phyloP scores from a whole-genome alignment of 2,113 vertebrate genomes.

The Numida meleagris region DNA sequence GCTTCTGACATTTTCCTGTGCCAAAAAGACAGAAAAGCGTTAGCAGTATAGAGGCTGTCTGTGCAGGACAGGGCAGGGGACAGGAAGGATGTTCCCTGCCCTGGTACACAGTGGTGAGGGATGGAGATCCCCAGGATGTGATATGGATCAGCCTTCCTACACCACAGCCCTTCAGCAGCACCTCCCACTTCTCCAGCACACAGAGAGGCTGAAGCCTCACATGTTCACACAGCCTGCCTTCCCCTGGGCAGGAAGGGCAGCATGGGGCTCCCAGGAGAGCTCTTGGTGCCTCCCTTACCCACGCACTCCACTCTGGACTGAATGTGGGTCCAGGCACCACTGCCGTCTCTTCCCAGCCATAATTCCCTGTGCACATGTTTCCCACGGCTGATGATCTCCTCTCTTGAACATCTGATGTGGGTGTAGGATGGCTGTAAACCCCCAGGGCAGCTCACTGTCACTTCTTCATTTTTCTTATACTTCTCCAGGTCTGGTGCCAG shows the following conservation, averaged over 20 bases:
- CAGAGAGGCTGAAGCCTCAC: neutral
- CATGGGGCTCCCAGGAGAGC: rapidly evolving
- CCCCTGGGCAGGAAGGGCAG: neutral
- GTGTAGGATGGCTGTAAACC: neutral
- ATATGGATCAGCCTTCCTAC: neutral
- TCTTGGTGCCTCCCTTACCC: neutral
- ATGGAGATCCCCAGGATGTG: neutral
- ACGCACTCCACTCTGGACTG: neutral
- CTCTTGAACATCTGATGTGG: neutral
- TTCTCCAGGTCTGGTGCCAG: neutral
- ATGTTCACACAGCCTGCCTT: neutral
- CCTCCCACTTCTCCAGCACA: neutral
- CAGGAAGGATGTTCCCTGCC: neutral
- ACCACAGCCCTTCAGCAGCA: neutral
- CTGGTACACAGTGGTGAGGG: neutral
- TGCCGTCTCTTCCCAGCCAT: neutral
- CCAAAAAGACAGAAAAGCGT: neutral
- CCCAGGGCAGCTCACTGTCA: neutral
- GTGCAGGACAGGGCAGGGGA: neutral
- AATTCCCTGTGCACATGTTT: neutral
- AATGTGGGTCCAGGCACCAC: neutral
- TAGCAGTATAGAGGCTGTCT: neutral
- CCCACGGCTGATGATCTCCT: rapidly evolving
- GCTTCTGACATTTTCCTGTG: conserved; percentile 43
- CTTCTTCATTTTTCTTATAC: neutral